phyloP scores from a whole-genome alignment of 2,888 invertebrate genomes.

The Lissocephala sabroskyi region DNA sequence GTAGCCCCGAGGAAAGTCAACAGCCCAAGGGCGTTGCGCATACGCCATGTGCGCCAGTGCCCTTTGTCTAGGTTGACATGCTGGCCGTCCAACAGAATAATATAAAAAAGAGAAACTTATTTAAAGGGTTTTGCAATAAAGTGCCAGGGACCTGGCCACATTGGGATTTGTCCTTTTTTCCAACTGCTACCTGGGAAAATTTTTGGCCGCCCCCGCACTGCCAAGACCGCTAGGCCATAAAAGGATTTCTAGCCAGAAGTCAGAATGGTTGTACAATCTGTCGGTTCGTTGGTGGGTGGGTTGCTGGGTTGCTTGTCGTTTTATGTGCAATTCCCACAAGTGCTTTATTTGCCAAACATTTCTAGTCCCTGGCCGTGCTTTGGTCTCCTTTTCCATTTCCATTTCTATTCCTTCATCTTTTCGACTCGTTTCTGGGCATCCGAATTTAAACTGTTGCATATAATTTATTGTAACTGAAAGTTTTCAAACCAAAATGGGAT shows the following conservation, averaged over 20 bases:
- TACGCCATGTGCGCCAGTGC: slow-evolving; percentile 9
- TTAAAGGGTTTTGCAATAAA: slow-evolving; percentile 65
- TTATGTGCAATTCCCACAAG: slow-evolving; percentile 61
- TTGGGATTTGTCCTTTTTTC: slow-evolving; percentile 53
- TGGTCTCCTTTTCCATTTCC: slow-evolving; percentile 17
- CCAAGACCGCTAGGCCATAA: not conserved
- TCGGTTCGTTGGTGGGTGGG: slow-evolving; percentile 31
- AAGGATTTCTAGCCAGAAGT: slow-evolving; percentile 41
- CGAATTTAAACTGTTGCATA: slow-evolving; percentile 62
- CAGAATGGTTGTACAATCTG: too few species aligned
- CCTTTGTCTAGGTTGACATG: slow-evolving; percentile 6
- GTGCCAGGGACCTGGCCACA: slow-evolving; percentile 47
- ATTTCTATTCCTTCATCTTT: slow-evolving; percentile 5
- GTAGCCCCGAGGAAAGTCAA: slow-evolving; percentile 15
- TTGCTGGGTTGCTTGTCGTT: slow-evolving; percentile 14
- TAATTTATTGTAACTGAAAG: slow-evolving; percentile 64
- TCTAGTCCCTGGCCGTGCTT: slow-evolving; percentile 16
- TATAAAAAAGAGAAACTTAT: slow-evolving; percentile 43
- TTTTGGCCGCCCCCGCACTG: slow-evolving; percentile 11
- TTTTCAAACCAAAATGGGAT: slow-evolving; percentile 21
- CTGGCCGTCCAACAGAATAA: slow-evolving; percentile 28
- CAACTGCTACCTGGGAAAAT: slow-evolving; percentile 48
- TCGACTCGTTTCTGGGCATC: too few species aligned
- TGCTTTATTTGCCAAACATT: slow-evolving; percentile 58
- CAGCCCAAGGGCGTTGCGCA: slow-evolving; percentile 5